phyloP scores from a whole-genome alignment of 2,113 vertebrate species.

The Axis porcinus region DNA sequence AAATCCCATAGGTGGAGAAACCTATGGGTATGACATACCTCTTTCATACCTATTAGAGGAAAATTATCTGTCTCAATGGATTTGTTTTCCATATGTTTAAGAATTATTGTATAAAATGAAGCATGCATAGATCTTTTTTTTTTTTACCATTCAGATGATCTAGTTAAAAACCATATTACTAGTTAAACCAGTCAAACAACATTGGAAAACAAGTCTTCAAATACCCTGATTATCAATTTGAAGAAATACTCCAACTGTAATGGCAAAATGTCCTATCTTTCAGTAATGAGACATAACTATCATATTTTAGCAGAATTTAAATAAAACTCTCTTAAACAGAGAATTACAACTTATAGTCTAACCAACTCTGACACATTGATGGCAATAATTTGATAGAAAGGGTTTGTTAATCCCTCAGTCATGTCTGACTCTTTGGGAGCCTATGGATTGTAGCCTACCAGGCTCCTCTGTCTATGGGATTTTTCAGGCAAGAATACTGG shows the following conservation, averaged over 20 bases:
- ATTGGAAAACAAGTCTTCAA: conserved; percentile 19
- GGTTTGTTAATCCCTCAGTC: neutral
- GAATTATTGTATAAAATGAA: neutral
- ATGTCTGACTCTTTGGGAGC: neutral
- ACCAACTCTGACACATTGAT: neutral
- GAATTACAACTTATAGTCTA: neutral
- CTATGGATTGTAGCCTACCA: neutral
- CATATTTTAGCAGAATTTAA: neutral
- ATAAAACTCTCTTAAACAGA: neutral
- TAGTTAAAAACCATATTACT: conserved; percentile 8
- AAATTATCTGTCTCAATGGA: neutral
- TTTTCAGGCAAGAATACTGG: neutral
- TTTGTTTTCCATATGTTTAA: neutral
- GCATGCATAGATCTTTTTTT: neutral
- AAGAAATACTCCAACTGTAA: neutral
- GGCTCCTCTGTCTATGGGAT: neutral
- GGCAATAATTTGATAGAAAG: neutral
- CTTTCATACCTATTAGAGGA: neutral
- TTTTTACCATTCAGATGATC: neutral
- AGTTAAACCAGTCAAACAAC: conserved; percentile 39
- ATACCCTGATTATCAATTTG: neutral
- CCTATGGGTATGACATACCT: too few species aligned
- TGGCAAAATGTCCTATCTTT: neutral
- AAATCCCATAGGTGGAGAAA: too few species aligned
- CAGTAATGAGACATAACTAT: neutral